Percentiles rank a stretch among this genome's conserved stretches.
phyloP scores from a whole-genome alignment of 2,888 invertebrate species.

The Tethea ocularis region DNA sequence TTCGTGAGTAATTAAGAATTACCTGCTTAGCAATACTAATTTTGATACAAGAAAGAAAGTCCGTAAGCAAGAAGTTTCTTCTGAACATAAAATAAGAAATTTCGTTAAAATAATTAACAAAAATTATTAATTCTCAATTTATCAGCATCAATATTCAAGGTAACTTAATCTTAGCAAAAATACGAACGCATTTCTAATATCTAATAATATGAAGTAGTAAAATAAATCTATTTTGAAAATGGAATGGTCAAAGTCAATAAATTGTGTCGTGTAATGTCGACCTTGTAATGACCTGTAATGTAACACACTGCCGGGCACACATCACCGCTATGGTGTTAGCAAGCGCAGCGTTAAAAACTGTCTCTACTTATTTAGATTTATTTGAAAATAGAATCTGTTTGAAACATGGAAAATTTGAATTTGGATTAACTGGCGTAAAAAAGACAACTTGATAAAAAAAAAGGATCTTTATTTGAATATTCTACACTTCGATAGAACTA shows the following conservation, averaged over 20 bases:
- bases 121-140: no score
- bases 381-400: not conserved
- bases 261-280: not conserved
- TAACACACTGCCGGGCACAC: not conserved
- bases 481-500: no score
- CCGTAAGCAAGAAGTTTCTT: not conserved
- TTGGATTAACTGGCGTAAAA: not conserved
- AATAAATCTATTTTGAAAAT: not conserved
- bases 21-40: not conserved
- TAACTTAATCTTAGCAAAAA: no score
- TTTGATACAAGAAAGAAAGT: not conserved
- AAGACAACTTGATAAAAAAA: not conserved
- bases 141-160: no score
- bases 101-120: not conserved
- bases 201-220: no score
- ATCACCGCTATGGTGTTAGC: not conserved
- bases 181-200: not conserved
- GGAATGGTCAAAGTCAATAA: not conserved
- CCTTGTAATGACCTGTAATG: not conserved
- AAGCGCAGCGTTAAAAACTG: not conserved
- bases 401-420: not conserved
- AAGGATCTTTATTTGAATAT: not conserved
- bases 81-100: not conserved
- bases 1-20: conserved; percentile 2
- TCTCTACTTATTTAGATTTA: not conserved